Evolutionary conservation across 2,888 invertebrate species (phyloP), one percentile per base, ranked within the genome.

Genomic region (Teinopalpus imperialis): DNA sequence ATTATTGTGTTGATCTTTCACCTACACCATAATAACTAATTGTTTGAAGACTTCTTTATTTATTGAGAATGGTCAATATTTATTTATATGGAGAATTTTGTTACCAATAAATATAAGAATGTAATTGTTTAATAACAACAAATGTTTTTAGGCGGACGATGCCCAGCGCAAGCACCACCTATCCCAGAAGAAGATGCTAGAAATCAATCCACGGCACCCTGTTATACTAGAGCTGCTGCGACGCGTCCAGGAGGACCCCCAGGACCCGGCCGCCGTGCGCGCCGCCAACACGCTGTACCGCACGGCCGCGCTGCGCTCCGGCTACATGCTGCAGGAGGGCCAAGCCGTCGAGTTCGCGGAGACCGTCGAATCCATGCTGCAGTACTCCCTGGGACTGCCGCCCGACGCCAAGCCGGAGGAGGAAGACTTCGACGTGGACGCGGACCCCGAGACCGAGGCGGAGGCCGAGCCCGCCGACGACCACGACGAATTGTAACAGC

Each of bases 141-240:
- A n/a, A n/a, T n/a, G n/a, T n/a, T n/a, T n/a, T n/a, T n/a, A 98
- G 69, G 68, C 83, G 3, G 96, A 98, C 70, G 98, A 98, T 89
- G 94, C 96, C 21, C 96, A 97, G 72, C 93, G 96, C 68, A 92
- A 92, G 55, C 95, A 96, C 77, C 97, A 98, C 77, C 88, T 97
- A 30, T 94, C 93, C 69, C 98, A 98, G 82, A 98, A 97, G 92
- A 99, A 99, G 89, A 96, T 96, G 36, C 88, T 99, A 59, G 99
- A 99, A 91, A 94, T 99, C 63, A 99, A 99, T 89, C 98, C 99
- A 27, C 91, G 97, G 40, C 99, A 99, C 91, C 99, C 99, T 13
- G 90, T 99, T 36, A 94, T 99, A 69, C 94, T 23, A 32, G 98
- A 98, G 85, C 90, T 99, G 55, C 89, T 98, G 71, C 92, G 94